Evolutionary conservation across 2,797 vertebrate species (phyloP), one percentile per base, ranked within the genome.

Genomic region (Gallirallus australis): DNA sequence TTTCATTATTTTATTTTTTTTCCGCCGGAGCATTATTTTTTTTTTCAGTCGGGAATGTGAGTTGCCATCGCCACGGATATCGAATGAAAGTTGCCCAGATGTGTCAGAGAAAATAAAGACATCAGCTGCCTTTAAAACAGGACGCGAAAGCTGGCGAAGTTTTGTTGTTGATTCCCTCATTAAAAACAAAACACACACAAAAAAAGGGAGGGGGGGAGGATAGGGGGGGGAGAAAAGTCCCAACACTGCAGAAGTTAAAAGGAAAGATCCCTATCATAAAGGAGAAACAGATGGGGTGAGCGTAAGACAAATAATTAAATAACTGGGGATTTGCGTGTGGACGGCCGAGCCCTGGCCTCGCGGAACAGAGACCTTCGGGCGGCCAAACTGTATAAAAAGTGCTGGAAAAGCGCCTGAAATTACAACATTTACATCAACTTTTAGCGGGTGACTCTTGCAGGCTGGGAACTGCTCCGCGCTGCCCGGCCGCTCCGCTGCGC

Each of bases 41-140:
- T 83, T 84, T 88, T 89, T 15, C 57, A 48, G n/a, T 75, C n/a
- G 77, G 61, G 70, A 94, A 84, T 86, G 64, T 7, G 78, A 92
- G 39, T 84, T 89, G 79, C 92, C 88, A 77, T 70, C n/a, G 82
- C 76, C 82, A 77, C 37, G 85, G 82, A 85, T 93, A 91, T 86
- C 90, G 73, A 94, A 61, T 81, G 85, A 80, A 95, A 94, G 88
- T 96, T 86, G 82, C 68, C 85, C 92, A 96, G 72, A 95, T 95
- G 85, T 94, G 96, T 96, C 93, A 91, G 52, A 52, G 85, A 89
- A 96, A 96, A 93, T 94, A 93, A 91, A 96, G 94, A 93, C 88
- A 95, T 96, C 95, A 89, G 83, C 27, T 68, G 70, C 61, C 86
- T 88, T 88, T 71, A 91, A 93, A 95, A 92, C 27, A 71, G 57